Evolutionary conservation across 2,888 invertebrate species (phyloP).

Genomic region (Drosophila kambysellisi): DNA sequence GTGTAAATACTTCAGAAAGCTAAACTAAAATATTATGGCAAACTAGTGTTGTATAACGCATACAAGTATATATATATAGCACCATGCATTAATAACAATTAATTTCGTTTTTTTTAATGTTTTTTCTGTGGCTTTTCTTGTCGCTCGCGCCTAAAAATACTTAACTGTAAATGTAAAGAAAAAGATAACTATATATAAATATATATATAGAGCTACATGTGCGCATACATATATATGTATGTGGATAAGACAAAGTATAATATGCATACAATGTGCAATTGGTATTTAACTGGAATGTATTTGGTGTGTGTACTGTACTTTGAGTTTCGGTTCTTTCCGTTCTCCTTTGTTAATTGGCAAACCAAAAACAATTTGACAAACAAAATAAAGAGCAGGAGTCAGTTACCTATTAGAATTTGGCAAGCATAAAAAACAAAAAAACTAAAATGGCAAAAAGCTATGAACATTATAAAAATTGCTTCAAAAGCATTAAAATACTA

Average conservation of each 20-base stretch:
- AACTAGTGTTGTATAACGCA: conserved; percentile 74
- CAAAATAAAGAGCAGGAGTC: conserved; percentile 85
- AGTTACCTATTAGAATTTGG: conserved; percentile 85
- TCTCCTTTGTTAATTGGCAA: conserved; percentile 77
- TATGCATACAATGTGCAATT: conserved; percentile 29
- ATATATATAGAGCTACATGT: conserved; percentile 18
- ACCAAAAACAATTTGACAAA: conserved; percentile 77
- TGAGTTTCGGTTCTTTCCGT: conserved; percentile 56
- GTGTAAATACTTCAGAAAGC: conserved; percentile 69
- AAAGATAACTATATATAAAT: conserved; percentile 5
- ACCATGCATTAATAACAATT: conserved; percentile 21
- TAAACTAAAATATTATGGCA: conserved; percentile 50
- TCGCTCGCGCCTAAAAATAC: conserved; percentile 72
- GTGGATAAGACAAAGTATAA: conserved; percentile 26
- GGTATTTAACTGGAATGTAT: conserved; percentile 43
- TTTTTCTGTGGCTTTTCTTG: conserved; percentile 63
- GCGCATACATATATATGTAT: conserved; percentile 12
- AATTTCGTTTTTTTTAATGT: conserved; percentile 30
- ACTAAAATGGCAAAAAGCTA: conserved; percentile 37
- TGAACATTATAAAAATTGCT: conserved; percentile 64
- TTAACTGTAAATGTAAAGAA: conserved; percentile 36
- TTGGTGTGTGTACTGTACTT: conserved; percentile 55
- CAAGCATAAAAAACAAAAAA: conserved; percentile 57
- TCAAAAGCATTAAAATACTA: conserved; percentile 71
- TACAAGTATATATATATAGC: conserved; percentile 57